These are phyloP conservation scores for Pristionchus arcanus DNA, from an alignment of 2,888 invertebrate species.

Conservation along the genomic window DNA sequence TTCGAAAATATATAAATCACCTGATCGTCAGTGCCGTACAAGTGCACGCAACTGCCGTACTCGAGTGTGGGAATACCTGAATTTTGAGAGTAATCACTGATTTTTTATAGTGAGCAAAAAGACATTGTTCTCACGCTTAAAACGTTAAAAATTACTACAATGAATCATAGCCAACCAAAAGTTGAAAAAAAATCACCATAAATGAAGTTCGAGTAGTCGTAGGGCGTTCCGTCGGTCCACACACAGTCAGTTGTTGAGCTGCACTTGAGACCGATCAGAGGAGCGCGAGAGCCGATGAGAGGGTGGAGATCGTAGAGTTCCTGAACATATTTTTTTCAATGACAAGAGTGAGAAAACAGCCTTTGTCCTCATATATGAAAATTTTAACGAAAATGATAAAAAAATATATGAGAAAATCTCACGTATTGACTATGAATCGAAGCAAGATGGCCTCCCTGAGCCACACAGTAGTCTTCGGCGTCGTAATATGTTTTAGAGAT, in stretches of 20 bases:
- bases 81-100: neutral
- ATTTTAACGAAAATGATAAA: neutral
- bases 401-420: neutral
- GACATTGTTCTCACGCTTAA: neutral
- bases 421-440: neutral
- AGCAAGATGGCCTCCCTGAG: slow-evolving; percentile 10
- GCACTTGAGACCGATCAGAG: slow-evolving; percentile 43
- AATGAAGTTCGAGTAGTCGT: slow-evolving; percentile 43
- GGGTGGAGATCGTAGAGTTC: neutral
- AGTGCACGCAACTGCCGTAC: slow-evolving; percentile 37
- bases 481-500: slow-evolving; percentile 27
- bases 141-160: neutral
- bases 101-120: neutral
- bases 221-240: slow-evolving; percentile 43
- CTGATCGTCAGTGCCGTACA: slow-evolving; percentile 2
- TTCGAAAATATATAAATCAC: neutral
- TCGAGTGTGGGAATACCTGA: slow-evolving; percentile 5
- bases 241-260: neutral
- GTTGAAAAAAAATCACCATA: neutral
- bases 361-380: too few species aligned
- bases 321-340: too few species aligned
- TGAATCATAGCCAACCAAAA: neutral
- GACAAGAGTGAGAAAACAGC: too few species aligned
- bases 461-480: neutral
- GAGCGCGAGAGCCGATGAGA: neutral